Base-by-base conservation (phyloP, 2,797 vertebrate genomes). In the Cossypha dichroa region DNA sequence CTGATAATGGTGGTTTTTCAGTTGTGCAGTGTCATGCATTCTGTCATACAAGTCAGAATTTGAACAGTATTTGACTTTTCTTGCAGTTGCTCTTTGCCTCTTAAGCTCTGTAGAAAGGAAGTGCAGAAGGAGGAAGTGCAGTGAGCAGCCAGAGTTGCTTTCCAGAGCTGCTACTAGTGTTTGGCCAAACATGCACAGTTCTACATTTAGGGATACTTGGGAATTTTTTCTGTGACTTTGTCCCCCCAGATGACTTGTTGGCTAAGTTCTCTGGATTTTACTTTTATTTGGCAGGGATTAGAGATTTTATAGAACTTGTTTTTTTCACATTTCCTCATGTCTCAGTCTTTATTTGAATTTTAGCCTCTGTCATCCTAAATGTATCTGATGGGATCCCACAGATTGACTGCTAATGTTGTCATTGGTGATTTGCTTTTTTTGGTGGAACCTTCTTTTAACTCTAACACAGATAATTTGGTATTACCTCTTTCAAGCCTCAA, bases 261-360 rank as follows among this genome's bases (percentile, higher is more conserved):
- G 38, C 41, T 2, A 11, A 56, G 5, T 64, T 21, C 6, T 72
- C 21, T 73, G 36, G 31, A 25, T 62, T 88, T 77, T 62, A 13
- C 31, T 82, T 68, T 4, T 17, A 33, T 6, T 58, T 54, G 67
- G 19, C 43, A 55, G 17, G 19, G 15, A 16, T 41, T 77, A 51
- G 19, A 43, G 16, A 36, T 67, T 41, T 68, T 43, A 5, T 5
- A 26, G 19, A 41, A n/a, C 3, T 60, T 45, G 4, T 0, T 1
- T 72, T 69, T 68, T 66, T 22, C 10, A 14, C 17, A 45, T 3
- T 36, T 51, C 3, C 11, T 88, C 11, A 10, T 6, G 4, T 69
- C 14, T 70, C 2, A 3, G 31, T 48, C 28, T 56, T 38, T 17
- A 33, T 63, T 60, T 72, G 23, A 68, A 13, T 78, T 81, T 69